phyloP scores from a whole-genome alignment of 2,888 invertebrate genomes.

The Dicyrtomina minuta region DNA sequence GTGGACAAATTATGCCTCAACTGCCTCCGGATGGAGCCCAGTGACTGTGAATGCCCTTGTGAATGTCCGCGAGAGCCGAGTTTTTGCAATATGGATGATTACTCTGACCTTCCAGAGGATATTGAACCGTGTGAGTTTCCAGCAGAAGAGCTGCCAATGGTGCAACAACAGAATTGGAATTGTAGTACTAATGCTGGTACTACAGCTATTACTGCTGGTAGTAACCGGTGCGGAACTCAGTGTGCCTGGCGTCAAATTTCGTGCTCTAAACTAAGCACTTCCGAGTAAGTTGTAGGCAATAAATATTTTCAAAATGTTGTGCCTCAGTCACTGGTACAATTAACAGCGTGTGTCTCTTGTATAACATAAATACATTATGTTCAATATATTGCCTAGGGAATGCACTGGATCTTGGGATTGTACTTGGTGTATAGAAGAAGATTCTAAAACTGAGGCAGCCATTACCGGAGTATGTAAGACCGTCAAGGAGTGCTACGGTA shows the following conservation, averaged over 20 bases:
- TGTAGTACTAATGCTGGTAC: conserved; percentile 19
- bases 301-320: no score
- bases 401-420: conserved; percentile 75
- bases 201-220: neutral
- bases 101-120: conserved; percentile 35
- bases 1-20: conserved; percentile 83
- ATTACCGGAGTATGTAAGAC: conserved; percentile 65
- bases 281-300: conserved; percentile 17
- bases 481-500: conserved; percentile 39
- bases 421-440: conserved; percentile 80
- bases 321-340: no score
- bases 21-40: conserved; percentile 91
- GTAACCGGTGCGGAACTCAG: conserved; percentile 6
- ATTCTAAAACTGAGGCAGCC: conserved; percentile 58
- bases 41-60: conserved; percentile 92
- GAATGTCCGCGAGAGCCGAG: conserved; percentile 71
- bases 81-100: conserved; percentile 58
- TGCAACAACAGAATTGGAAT: conserved; percentile 15
- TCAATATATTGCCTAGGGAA: conserved; percentile 54
- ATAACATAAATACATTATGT: neutral
- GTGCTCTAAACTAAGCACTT: neutral
- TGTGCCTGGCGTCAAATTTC: conserved; percentile 17
- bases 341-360: no score
- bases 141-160: conserved; percentile 38
- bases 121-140: conserved; percentile 40